phyloP scores from a whole-genome alignment of 2,888 invertebrate genomes.

The Dyspetes luteomarginatus region DNA sequence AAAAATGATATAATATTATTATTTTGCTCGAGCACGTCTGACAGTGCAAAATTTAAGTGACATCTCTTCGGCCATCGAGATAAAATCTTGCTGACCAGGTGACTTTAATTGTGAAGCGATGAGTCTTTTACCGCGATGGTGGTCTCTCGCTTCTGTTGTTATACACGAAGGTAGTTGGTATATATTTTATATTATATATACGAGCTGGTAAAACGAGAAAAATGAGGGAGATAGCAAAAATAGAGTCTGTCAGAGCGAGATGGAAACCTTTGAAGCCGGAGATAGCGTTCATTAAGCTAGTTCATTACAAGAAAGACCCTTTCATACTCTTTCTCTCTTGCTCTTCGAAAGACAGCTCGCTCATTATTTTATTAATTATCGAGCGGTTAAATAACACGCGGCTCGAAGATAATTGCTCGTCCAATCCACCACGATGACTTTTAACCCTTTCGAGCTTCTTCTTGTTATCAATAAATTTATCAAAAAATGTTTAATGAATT shows the following conservation, averaged over 20 bases:
- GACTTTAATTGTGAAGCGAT: constrained; percentile 72
- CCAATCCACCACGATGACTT: constrained; percentile 10
- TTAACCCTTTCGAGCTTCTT: constrained; percentile 15
- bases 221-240: not conserved
- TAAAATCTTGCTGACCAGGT: constrained; percentile 70
- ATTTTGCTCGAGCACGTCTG: constrained; percentile 45
- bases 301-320: constrained; percentile 69
- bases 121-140: constrained; percentile 49
- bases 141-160: constrained; percentile 47
- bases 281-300: constrained; percentile 71
- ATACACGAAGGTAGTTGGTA: constrained; percentile 32
- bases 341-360: constrained; percentile 31
- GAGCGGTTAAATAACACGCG: constrained; percentile 43
- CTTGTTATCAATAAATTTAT: constrained; percentile 1
- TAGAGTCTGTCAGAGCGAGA: constrained; percentile 27
- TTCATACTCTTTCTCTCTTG: constrained; percentile 7
- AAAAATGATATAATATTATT: not conserved
- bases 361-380: constrained; percentile 63
- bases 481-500: not conserved
- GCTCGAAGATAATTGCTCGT: constrained; percentile 7
- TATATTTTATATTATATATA: constrained; percentile 20
- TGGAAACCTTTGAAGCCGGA: constrained; percentile 42
- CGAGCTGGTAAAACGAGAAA: constrained; percentile 13
- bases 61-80: constrained; percentile 65
- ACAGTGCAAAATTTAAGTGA: constrained; percentile 67